These are phyloP conservation scores for Nomia melanderi DNA, from an alignment of 1,140 invertebrate species.

Conservation along the genomic window DNA sequence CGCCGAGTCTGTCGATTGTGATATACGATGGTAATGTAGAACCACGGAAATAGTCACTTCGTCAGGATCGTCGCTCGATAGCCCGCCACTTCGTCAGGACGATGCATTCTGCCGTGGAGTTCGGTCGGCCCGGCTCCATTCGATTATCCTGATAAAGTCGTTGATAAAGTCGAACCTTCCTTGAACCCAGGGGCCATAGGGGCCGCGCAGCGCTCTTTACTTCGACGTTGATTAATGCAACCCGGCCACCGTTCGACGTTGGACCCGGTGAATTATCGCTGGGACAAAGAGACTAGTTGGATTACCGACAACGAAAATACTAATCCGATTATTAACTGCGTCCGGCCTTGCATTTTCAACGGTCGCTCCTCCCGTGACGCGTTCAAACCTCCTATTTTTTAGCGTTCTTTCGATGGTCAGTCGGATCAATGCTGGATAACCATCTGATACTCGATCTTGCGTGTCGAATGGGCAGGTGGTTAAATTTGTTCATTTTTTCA, in stretches of 20 bases:
- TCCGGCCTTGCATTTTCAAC: background rate
- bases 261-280: constrained; percentile 30
- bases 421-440: too few relatives aligned
- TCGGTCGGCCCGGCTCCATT: constrained; percentile 50
- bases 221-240: constrained; percentile 60
- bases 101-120: constrained; percentile 32
- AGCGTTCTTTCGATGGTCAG: too few relatives aligned
- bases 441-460: too few relatives aligned
- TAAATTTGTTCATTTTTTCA: too few relatives aligned
- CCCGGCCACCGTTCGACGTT: constrained; percentile 11
- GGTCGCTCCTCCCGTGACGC: background rate
- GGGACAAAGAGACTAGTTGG: constrained; percentile 7
- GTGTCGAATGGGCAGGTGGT: too few relatives aligned
- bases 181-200: constrained; percentile 11
- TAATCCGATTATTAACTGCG: constrained; percentile 39
- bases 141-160: constrained; percentile 67
- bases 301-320: constrained; percentile 19
- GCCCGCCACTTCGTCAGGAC: constrained; percentile 49
- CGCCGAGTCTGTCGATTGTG: constrained; percentile 51
- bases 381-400: background rate
- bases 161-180: constrained; percentile 57
- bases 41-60: constrained; percentile 62
- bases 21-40: constrained; percentile 51
- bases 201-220: constrained; percentile 29
- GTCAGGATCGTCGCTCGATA: constrained; percentile 55